These are phyloP conservation scores for Lamellibrachia columna DNA, from an alignment of 2,888 invertebrate species.

Conservation along the genomic window DNA sequence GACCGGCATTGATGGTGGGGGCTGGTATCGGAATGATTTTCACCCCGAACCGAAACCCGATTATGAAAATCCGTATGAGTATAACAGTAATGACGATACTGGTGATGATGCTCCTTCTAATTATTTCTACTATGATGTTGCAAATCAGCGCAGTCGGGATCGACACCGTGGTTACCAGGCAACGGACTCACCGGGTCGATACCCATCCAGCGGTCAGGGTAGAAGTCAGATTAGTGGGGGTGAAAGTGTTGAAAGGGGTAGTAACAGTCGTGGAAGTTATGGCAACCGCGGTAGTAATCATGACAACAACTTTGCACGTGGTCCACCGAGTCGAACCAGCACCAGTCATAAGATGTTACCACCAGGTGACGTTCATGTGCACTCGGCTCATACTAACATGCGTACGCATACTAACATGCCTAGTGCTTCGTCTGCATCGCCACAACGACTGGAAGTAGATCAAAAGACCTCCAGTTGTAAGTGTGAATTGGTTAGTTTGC, in stretches of 20 bases:
- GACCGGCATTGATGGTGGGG: constrained; percentile 8
- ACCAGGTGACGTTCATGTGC: background rate
- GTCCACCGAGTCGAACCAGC: background rate
- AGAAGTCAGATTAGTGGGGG: constrained; percentile 22
- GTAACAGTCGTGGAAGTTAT: constrained; percentile 22
- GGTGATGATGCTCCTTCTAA: constrained; percentile 22
- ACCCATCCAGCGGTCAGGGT: background rate
- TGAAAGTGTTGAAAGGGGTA: constrained; percentile 20
- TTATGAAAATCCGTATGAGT: constrained; percentile 7
- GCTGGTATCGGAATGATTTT: background rate
- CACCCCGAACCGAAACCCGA: background rate
- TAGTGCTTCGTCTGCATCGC: background rate
- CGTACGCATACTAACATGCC: background rate
- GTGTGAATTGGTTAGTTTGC: background rate
- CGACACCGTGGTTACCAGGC: background rate
- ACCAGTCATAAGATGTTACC: background rate
- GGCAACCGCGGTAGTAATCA: constrained; percentile 1
- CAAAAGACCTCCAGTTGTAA: background rate
- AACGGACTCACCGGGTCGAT: background rate
- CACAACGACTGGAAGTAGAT: constrained; percentile 8
- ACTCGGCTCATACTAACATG: background rate
- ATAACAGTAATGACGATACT: background rate
- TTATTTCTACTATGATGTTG: constrained; percentile 37
- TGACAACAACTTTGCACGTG: background rate
- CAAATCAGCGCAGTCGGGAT: constrained; percentile 37